These are phyloP conservation scores for Aromia moschata DNA, from an alignment of 2,888 invertebrate species.

Conservation along the genomic window DNA sequence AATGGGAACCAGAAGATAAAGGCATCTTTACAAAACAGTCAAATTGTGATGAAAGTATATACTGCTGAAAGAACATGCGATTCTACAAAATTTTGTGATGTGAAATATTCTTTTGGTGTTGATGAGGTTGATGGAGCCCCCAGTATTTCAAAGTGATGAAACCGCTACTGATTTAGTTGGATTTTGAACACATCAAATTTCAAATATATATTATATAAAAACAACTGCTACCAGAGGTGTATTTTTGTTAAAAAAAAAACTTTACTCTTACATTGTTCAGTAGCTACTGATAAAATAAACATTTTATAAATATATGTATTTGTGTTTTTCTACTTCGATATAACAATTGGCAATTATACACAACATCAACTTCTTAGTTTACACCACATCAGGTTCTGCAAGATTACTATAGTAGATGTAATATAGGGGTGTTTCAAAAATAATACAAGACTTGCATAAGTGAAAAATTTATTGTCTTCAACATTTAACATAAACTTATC, in stretches of 20 bases:
- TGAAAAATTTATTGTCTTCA: too few relatives aligned
- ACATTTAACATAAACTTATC: too few relatives aligned
- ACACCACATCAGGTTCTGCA: too few relatives aligned
- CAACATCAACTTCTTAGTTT: too few relatives aligned
- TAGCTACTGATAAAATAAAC: not conserved
- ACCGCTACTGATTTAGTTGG: not conserved
- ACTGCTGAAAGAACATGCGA: not conserved
- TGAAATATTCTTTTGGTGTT: not conserved
- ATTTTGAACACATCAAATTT: constrained; percentile 2
- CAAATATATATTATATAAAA: constrained; percentile 3
- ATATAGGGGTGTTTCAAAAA: too few relatives aligned
- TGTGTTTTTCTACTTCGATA: too few relatives aligned
- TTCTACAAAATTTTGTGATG: not conserved
- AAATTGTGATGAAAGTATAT: constrained; percentile 7
- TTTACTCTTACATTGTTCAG: not conserved
- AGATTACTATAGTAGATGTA: too few relatives aligned
- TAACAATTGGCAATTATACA: too few relatives aligned
- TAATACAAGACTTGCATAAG: too few relatives aligned
- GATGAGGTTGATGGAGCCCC: not conserved
- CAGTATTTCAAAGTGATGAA: not conserved
- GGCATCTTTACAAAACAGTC: not conserved
- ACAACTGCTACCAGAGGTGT: constrained; percentile 2
- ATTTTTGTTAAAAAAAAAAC: constrained; percentile 1
- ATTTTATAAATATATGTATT: not conserved
- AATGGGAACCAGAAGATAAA: constrained; percentile 6